Base-by-base conservation (phyloP, 2,797 vertebrate genomes). In the Mus minutoides region DNA sequence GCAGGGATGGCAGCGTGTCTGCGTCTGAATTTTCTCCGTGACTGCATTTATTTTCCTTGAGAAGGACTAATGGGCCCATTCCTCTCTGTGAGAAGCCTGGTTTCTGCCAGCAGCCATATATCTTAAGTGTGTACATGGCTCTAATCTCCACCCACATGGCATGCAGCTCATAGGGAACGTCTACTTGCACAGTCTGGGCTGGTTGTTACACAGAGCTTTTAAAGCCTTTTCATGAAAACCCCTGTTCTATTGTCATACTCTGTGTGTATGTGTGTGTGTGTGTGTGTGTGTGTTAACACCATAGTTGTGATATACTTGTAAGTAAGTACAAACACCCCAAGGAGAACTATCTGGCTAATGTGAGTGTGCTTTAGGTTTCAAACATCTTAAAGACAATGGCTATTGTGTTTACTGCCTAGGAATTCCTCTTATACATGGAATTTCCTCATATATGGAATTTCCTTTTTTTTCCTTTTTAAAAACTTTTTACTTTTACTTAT, bases 71-170 rank as follows among this genome's bases (percentile, higher is more conserved):
- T 0, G 13, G 34, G 22, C 12, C 22, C 77, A 13, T 77, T 85
- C 12, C 69, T 58, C 24, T 56, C 60, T 34, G 34, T 14, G 29
- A 56, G 54, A 34, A 17, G 54, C 17, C 37, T 46, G 17, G 24
- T 37, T 87, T 79, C 75, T 29, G 29, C 12, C 37, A 22, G 3
- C 29, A 54, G 21, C 26, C 29, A 6, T 3, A 73, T 31, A 31
- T 34, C 62, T 3, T 34, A 87, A 46, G 26, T 19, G n/a, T 73
- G 16, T 88, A 58, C 2, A 3, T 0, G 2, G 16, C 3, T 43
- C 34, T 7, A 0, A 6, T 10, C 24, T 4, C 0, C 0, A 17
- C 6, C 34, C 31, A 22, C 7, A 13, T 0, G 0, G 13, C 2
- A 6, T 37, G 1, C 12, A 2, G 46, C 62, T 56, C 56, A 29